Percentiles rank a stretch among this genome's conserved stretches.
phyloP scores from a whole-genome alignment of 2,797 vertebrate genomes.

The Gymnopithys bicolor region DNA sequence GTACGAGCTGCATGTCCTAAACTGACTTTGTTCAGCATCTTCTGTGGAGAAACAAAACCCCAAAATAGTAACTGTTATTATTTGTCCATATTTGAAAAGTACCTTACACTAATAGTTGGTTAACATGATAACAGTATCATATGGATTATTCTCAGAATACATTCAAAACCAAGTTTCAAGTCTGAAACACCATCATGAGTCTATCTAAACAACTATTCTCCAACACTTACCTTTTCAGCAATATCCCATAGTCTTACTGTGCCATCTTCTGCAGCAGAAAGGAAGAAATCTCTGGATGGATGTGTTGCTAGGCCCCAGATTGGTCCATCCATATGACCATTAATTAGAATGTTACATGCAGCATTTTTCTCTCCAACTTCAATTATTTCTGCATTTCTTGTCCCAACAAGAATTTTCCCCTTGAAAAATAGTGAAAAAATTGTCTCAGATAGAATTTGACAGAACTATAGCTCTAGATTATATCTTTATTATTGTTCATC shows the following conservation, averaged over 20 bases:
- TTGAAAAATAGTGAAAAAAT: constrained; percentile 61
- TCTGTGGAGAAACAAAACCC: constrained; percentile 79
- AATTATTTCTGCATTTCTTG: constrained; percentile 94
- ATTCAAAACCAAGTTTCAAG: neutral
- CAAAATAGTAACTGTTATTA: constrained; percentile 18
- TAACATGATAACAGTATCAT: neutral
- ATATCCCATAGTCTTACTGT: constrained; percentile 97
- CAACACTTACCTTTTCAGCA: constrained; percentile 86
- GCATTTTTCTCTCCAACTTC: constrained; percentile 98
- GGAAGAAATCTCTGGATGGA: constrained; percentile 92
- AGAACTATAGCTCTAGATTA: too few relatives aligned
- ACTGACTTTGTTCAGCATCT: constrained; percentile 97
- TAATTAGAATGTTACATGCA: constrained; percentile 93
- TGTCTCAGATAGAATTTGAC: neutral
- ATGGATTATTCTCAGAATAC: neutral
- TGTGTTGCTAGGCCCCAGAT: constrained; percentile 94
- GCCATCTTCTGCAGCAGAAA: constrained; percentile 95
- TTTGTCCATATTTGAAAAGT: neutral
- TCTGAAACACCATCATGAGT: neutral
- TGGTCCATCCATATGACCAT: constrained; percentile 93
- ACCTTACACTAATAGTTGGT: neutral
- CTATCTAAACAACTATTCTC: neutral
- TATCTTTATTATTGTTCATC: too few relatives aligned
- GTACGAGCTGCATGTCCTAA: constrained; percentile 90
- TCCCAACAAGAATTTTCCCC: constrained; percentile 97